Evolutionary conservation across 2,797 vertebrate genomes (phyloP), one percentile per base, ranked within the genome.

Genomic region (Anguilla anguilla): DNA sequence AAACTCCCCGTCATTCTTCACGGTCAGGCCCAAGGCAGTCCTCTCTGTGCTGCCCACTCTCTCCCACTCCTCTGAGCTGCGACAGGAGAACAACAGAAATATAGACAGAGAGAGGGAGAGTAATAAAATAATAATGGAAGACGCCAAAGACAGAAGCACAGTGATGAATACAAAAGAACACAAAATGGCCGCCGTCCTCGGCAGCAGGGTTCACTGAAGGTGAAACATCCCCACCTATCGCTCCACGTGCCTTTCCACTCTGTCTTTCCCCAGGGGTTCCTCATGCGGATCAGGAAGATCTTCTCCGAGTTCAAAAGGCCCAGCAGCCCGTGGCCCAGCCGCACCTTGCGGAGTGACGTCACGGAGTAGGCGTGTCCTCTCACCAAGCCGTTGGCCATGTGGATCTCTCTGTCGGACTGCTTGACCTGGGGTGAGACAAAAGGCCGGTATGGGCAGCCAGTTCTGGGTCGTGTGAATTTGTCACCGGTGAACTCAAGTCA

Each of bases 161-260:
- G 51, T 9, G 7, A 53, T 53, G 51, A 59, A 59, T 19, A 15
- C 57, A 15, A 3, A 59, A 59, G 19, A 59, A 15, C 59, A 64
- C 59, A 64, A 53, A 53, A 53, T 53, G 51, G 51, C 51, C 51
- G 11, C 51, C 51, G 11, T 53, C 59, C 59, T 17, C 17, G 3
- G 17, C 22, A 25, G 5, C 64, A 69, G 35, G 17, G 69, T 35
- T 35, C 28, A 74, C 2, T 11, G 69, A 35, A 35, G 31, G 61
- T 67, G 61, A 74, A 17, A 39, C 17, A 25, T 39, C 88, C 96
- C 95, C 91, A 99, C 98, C 94, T 95, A 94, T 99, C 98, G 0
- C 98, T 98, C 98, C 98, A 99, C 51, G 97, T 87, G 0, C 98
- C 98, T 0, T 93, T 97, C 98, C 98, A 99, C 90, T 99, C 98